Base-by-base conservation (phyloP, 2,797 vertebrate genomes). In the Odontamblyopus lacepedii region DNA sequence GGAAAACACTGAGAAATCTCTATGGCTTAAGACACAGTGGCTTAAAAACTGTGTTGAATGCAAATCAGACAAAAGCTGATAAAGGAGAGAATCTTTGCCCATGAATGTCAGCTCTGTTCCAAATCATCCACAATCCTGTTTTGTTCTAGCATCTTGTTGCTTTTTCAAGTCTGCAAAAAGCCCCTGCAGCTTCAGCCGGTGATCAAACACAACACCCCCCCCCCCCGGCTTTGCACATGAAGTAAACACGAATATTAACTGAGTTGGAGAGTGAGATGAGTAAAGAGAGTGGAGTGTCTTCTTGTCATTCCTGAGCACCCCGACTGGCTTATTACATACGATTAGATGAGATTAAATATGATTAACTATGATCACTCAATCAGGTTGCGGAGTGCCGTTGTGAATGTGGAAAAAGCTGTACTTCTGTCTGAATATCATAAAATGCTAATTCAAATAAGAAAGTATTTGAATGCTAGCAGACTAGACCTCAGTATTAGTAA, bases 291-390 rank as follows among this genome's bases (percentile, higher is more conserved):
- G 74, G 41, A 71, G 71, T 78, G 75, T 15, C 53, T 64, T 16
- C 56, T 63, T 74, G 83, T 82, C 85, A 83, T 87, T 83, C 71
- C 83, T 70, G 81, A 77, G 80, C 81, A 75, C 80, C 68, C 77
- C 27, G 75, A 80, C 76, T 84, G 78, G 82, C 80, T 87, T 87
- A 91, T 89, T 86, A 87, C 78, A 85, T 87, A 71, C 85, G 86
- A 91, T 91, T 89, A 88, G 80, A 85, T 84, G 71, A 82, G 86
- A 91, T 91, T 91, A 90, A 87, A 88, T 78, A 79, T 8, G 76
- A 90, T 91, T 91, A 89, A 72, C 68, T 85, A 83, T 83, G 87
- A 91, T 91, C 86, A 83, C 84, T 92, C 88, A 89, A 85, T 92
- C 87, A 89, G 84, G n/a, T 75, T 71, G 78, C 75, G 68, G 79